phyloP scores from a whole-genome alignment of 1,140 invertebrate species.

The Drosophila lowei region DNA sequence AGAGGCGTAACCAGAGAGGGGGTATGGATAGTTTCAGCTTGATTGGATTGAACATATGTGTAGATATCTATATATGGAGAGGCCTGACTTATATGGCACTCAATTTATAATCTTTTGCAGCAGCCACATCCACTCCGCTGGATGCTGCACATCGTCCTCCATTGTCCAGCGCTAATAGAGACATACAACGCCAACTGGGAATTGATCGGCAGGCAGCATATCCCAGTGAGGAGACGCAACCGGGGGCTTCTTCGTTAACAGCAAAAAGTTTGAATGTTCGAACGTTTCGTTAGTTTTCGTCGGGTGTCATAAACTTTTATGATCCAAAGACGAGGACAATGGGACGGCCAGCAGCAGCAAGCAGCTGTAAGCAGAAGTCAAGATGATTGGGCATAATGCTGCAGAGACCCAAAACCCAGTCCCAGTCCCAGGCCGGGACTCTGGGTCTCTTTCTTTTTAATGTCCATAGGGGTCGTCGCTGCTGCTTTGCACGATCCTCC shows the following conservation, averaged over 20 bases:
- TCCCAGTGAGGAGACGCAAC: too few species aligned
- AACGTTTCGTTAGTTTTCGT: conserved; percentile 48
- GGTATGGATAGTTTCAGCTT: conserved; percentile 10
- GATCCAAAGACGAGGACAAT: conserved; percentile 50
- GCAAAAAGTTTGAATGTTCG: conserved; percentile 46
- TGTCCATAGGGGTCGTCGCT: conserved; percentile 41
- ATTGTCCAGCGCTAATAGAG: conserved; percentile 57
- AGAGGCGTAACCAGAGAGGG: conserved; percentile 14
- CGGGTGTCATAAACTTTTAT: conserved; percentile 56
- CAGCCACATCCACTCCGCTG: conserved; percentile 20
- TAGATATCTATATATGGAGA: neutral
- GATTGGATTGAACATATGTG: conserved; percentile 10
- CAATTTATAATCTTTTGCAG: conserved; percentile 62
- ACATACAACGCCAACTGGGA: conserved; percentile 46
- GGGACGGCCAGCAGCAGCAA: conserved; percentile 22
- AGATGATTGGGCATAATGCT: conserved; percentile 57
- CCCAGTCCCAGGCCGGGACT: conserved; percentile 11
- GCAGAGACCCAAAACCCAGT: too few species aligned
- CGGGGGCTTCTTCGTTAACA: conserved; percentile 30
- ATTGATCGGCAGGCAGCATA: conserved; percentile 30
- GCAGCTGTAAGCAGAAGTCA: conserved; percentile 54
- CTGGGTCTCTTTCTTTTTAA: conserved; percentile 24
- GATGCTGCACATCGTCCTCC: conserved; percentile 36
- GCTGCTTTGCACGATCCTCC: conserved; percentile 26
- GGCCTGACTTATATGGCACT: conserved; percentile 29